phyloP scores from a whole-genome alignment of 1,140 invertebrate genomes.

The Coelopa frigida region DNA sequence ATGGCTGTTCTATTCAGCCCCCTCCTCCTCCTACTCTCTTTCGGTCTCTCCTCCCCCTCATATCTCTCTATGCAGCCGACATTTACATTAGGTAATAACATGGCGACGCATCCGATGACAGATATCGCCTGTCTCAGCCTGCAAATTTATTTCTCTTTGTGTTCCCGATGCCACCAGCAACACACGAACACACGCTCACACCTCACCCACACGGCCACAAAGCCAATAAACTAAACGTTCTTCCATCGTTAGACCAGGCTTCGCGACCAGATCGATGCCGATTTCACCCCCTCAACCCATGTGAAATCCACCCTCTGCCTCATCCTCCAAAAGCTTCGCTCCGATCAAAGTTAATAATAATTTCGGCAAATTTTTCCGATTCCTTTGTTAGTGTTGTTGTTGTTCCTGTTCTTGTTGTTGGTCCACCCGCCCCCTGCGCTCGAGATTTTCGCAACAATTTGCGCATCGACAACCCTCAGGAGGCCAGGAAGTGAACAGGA shows the following conservation, averaged over 20 bases:
- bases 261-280: no score
- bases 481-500: no score
- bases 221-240: slow-evolving; percentile 42
- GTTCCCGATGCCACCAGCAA: slow-evolving; percentile 41
- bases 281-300: background rate
- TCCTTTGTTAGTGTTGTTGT: no score
- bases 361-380: no score
- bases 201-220: background rate
- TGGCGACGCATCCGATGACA: slow-evolving; percentile 12
- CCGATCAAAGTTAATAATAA: no score
- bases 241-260: slow-evolving; percentile 7
- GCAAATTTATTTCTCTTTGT: slow-evolving; percentile 43
- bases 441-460: slow-evolving; percentile 12
- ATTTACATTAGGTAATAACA: background rate
- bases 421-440: background rate
- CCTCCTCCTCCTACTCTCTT: background rate
- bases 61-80: background rate
- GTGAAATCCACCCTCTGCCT: background rate
- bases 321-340: no score
- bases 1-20: slow-evolving; percentile 20
- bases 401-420: no score
- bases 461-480: slow-evolving; percentile 12
- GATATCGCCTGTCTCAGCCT: slow-evolving; percentile 18
- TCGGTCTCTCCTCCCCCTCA: background rate
- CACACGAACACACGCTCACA: slow-evolving; percentile 17